Conservation (phyloP, 2,888 invertebrate species). For the Argyra leucocephala region DNA sequence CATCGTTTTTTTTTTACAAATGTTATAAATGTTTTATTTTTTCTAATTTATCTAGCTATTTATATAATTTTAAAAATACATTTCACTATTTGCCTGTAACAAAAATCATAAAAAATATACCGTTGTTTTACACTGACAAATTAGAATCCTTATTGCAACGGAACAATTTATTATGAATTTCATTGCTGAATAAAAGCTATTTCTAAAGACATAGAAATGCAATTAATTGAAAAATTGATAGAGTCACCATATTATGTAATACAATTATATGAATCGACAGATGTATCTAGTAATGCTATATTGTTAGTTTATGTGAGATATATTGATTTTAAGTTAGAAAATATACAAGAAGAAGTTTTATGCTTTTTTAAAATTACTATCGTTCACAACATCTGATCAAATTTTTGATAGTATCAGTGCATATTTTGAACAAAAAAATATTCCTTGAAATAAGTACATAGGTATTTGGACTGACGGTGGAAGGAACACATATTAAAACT, state of each 20-base stretch:
- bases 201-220: slow-evolving; percentile 2
- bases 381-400: slow-evolving; percentile 21
- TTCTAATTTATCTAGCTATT: too few species aligned
- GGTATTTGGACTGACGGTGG: slow-evolving; percentile 27
- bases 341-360: too few species aligned
- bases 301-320: slow-evolving; percentile 25
- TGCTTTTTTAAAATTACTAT: slow-evolving; percentile 22
- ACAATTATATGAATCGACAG: slow-evolving; percentile 8
- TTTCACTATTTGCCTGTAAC: too few species aligned
- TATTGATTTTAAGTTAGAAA: slow-evolving; percentile 18
- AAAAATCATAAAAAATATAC: too few species aligned
- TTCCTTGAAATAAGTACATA: slow-evolving; percentile 25
- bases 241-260: slow-evolving; percentile 9
- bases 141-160: too few species aligned
- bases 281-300: slow-evolving; percentile 22
- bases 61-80: too few species aligned
- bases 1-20: too few species aligned
- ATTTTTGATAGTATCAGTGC: slow-evolving; percentile 25
- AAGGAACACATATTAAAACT: slow-evolving; percentile 17
- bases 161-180: too few species aligned
- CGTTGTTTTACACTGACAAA: too few species aligned
- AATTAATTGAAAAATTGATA: slow-evolving; percentile 10
- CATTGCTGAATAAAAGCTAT: slow-evolving; percentile 4
- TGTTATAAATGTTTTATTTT: too few species aligned
- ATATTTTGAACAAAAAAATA: slow-evolving; percentile 23